phyloP scores from a whole-genome alignment of 2,113 vertebrate genomes.

The Xyliphius kryptos region DNA sequence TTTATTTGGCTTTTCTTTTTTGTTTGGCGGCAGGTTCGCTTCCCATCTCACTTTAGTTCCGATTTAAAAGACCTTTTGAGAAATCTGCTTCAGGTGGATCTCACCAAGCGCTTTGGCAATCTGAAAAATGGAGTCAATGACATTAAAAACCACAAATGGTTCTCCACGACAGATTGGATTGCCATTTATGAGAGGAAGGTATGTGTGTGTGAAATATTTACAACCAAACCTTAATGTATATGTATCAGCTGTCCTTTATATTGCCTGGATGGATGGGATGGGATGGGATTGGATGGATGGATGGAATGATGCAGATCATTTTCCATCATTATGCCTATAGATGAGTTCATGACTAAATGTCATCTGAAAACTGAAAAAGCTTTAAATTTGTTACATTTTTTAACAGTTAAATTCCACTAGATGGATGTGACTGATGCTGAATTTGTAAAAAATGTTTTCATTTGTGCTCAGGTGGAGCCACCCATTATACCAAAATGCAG shows the following conservation, averaged over 20 bases:
- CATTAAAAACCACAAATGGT: constrained; percentile 99
- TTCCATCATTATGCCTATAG: too few relatives aligned
- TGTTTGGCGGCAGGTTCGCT: constrained; percentile 75
- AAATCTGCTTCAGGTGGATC: constrained; percentile 95
- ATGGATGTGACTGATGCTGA: too few relatives aligned
- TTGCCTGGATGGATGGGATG: too few relatives aligned
- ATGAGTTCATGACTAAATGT: too few relatives aligned
- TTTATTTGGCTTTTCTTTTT: not conserved
- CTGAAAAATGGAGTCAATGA: too few relatives aligned
- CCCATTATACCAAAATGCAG: constrained; percentile 98
- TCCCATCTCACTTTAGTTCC: constrained; percentile 96
- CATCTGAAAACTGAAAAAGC: too few relatives aligned
- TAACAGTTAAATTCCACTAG: too few relatives aligned
- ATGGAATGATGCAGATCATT: too few relatives aligned
- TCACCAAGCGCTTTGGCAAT: constrained; percentile 97
- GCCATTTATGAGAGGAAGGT: constrained; percentile 98
- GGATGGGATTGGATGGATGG: too few relatives aligned
- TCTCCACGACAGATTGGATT: constrained; percentile 97
- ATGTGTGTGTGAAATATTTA: constrained; percentile 17
- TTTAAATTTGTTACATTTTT: too few relatives aligned
- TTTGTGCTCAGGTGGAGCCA: constrained; percentile 79
- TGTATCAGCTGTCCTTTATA: too few relatives aligned
- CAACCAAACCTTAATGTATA: too few relatives aligned
- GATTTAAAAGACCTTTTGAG: constrained; percentile 95
- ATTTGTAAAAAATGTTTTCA: constrained; percentile 7